phyloP scores from a whole-genome alignment of 2,113 vertebrate species.

The Fregata magnificens region DNA sequence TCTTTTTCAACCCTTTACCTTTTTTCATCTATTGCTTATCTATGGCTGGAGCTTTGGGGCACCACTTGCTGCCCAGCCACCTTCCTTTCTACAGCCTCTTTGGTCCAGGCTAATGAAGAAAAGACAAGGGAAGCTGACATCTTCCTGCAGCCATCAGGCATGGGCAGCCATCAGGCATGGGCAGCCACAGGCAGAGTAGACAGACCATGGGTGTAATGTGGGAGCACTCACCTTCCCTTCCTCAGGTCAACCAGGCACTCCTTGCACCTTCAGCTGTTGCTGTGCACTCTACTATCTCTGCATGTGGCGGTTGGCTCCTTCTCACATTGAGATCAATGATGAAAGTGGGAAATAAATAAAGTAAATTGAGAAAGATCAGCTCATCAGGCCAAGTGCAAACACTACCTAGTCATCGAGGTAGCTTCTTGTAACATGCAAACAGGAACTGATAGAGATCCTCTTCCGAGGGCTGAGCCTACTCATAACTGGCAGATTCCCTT shows the following conservation, averaged over 20 bases:
- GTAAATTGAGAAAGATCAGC: constrained; percentile 5
- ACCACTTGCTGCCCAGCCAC: neutral
- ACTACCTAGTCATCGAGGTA: neutral
- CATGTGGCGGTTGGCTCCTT: neutral
- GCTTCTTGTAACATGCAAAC: neutral
- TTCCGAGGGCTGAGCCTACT: neutral
- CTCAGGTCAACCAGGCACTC: neutral
- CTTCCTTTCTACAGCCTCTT: neutral
- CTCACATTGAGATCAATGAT: neutral
- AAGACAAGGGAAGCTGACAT: neutral
- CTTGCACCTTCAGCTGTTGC: neutral
- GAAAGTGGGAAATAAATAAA: neutral
- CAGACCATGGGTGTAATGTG: neutral
- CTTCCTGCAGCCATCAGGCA: neutral
- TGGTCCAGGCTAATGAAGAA: neutral
- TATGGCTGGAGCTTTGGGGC: neutral
- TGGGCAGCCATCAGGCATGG: neutral
- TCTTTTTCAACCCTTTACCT: neutral
- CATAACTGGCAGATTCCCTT: neutral
- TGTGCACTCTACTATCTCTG: neutral
- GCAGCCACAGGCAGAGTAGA: neutral
- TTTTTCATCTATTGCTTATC: neutral
- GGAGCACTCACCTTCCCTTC: neutral
- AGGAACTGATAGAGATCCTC: neutral
- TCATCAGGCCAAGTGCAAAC: neutral